A percentile compares a stretch with the other conserved stretches of the same genome.
Evolutionary conservation across 1,140 invertebrate genomes (phyloP).

Genomic region (Leptestheria dahalacensis): DNA sequence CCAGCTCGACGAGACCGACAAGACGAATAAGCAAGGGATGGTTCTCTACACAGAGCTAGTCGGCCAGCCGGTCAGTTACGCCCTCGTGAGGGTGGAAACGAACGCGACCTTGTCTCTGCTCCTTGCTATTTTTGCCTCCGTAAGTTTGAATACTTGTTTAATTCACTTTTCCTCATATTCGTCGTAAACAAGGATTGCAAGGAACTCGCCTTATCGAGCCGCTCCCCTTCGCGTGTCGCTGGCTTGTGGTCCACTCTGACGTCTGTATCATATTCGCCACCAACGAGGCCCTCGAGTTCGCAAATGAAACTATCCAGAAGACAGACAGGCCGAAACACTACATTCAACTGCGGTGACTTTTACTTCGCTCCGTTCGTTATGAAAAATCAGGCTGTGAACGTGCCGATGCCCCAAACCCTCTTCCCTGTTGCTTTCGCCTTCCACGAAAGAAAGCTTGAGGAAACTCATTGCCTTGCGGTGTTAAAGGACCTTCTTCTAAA

Average conservation of each 20-base stretch:
- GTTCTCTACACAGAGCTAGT: no score
- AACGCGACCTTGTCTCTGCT: no score
- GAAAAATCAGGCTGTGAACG: background rate
- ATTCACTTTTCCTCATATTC: no score
- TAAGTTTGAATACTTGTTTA: no score
- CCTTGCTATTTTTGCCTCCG: no score
- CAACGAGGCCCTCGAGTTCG: background rate
- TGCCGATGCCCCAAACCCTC: background rate
- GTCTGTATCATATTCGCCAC: background rate
- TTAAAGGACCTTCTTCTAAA: background rate
- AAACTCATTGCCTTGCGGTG: background rate
- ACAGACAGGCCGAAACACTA: background rate
- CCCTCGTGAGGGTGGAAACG: no score
- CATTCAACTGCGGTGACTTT: background rate
- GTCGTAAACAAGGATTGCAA: no score
- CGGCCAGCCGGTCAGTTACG: no score
- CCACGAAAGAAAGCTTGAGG: background rate
- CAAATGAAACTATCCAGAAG: background rate
- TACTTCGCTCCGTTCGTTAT: background rate
- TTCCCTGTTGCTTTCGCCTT: background rate
- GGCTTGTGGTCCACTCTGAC: background rate
- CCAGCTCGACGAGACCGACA: no score
- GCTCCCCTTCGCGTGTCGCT: background rate
- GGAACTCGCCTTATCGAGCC: no score
- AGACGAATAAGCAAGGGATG: no score